phyloP scores from a whole-genome alignment of 1,140 invertebrate genomes.

The Akabosia matsudoensis region DNA sequence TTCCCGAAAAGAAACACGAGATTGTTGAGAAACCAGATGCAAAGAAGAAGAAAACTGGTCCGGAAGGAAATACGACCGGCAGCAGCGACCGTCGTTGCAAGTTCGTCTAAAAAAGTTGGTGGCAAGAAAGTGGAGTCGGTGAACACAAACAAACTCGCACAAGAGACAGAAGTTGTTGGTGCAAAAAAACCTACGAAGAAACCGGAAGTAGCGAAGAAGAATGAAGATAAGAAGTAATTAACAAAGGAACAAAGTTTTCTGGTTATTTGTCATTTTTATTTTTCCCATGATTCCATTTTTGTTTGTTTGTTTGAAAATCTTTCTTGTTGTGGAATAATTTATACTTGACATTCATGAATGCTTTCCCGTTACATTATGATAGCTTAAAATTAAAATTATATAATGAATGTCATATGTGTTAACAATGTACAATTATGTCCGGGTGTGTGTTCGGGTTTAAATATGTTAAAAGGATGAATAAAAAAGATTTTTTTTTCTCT shows the following conservation, averaged over 20 bases:
- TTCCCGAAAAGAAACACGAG: neutral
- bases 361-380: neutral
- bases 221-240: conserved; percentile 9
- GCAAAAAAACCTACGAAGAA: neutral
- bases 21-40: neutral
- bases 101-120: too few relatives aligned
- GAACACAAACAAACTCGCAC: too few relatives aligned
- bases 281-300: conserved; percentile 21
- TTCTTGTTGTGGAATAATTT: neutral
- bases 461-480: too few relatives aligned
- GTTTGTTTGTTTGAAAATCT: conserved; percentile 2
- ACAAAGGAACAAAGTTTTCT: conserved; percentile 7
- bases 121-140: too few relatives aligned
- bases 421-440: too few relatives aligned
- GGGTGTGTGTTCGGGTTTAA: too few relatives aligned
- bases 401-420: conserved; percentile 15
- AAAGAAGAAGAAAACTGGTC: neutral
- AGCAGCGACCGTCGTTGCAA: neutral
- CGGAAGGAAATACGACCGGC: conserved; percentile 3
- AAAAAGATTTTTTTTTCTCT: too few relatives aligned
- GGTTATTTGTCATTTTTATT: conserved; percentile 25
- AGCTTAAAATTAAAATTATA: neutral
- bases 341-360: neutral
- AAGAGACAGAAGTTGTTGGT: neutral
- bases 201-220: conserved; percentile 2